Evolutionary conservation across 1,140 invertebrate species (phyloP).

Genomic region (Lasioglossum albipes): DNA sequence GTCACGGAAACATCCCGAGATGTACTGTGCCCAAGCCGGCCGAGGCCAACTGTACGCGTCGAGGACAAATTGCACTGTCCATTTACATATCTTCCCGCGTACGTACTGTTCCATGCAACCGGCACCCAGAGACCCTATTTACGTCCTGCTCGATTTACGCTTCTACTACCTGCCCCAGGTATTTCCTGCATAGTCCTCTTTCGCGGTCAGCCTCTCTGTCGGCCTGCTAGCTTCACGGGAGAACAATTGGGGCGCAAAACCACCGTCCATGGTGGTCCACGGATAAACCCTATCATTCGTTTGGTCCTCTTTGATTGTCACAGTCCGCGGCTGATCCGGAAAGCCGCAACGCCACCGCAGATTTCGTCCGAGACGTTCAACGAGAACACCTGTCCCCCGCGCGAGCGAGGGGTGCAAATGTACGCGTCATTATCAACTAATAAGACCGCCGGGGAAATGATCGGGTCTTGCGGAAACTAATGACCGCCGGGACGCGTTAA

Average conservation of each 20-base stretch:
- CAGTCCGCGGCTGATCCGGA: neutral
- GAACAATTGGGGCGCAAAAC: too few relatives aligned
- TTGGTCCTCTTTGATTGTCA: neutral
- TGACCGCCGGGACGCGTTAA: constrained; percentile 56
- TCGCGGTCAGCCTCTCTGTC: too few relatives aligned
- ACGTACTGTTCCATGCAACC: neutral
- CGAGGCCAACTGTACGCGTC: constrained; percentile 23
- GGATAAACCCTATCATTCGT: neutral
- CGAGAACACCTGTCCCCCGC: constrained; percentile 31
- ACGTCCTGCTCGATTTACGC: constrained; percentile 27
- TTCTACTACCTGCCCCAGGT: too few relatives aligned
- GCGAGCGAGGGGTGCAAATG: constrained; percentile 22
- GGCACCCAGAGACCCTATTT: neutral
- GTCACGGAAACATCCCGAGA: constrained; percentile 15
- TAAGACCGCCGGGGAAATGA: constrained; percentile 47
- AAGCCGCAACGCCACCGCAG: neutral
- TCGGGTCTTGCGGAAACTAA: constrained; percentile 51
- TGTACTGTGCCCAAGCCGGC: neutral
- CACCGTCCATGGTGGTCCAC: neutral
- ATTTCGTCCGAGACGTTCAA: constrained; percentile 24
- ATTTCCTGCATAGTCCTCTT: too few relatives aligned
- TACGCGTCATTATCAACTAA: constrained; percentile 40
- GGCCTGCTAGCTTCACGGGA: too few relatives aligned
- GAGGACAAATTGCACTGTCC: constrained; percentile 61
- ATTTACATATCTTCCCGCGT: constrained; percentile 55